Conservation (phyloP, 2,888 invertebrate genomes). For the Drosophila crucigera region DNA sequence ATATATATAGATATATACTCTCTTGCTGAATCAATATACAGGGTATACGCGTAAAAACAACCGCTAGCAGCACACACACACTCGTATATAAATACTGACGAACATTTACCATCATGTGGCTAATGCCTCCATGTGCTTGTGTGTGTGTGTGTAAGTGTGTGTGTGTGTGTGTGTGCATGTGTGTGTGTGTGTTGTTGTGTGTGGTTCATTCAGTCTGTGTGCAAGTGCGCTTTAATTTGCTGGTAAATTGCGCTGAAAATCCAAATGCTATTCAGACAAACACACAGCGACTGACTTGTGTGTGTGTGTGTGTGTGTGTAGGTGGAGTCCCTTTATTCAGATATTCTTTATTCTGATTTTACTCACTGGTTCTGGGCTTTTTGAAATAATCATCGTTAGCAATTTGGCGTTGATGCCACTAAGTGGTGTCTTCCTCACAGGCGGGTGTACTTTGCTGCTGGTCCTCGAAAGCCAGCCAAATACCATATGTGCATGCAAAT, state of each 20-base stretch:
- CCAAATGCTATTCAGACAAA: conserved; percentile 63
- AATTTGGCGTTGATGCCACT: conserved; percentile 22
- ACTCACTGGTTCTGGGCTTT: conserved; percentile 8
- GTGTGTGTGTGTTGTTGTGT: conserved; percentile 14
- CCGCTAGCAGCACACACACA: conserved; percentile 10
- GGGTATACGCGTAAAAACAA: conserved; percentile 33
- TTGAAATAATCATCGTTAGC: conserved; percentile 45
- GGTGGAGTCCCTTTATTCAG: neutral
- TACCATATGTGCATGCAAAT: conserved; percentile 39
- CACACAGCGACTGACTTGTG: conserved; percentile 37
- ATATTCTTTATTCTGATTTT: conserved; percentile 18
- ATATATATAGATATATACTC: no score
- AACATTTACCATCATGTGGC: neutral
- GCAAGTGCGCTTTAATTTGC: conserved; percentile 72
- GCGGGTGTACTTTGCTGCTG: conserved; percentile 34
- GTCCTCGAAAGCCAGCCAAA: conserved; percentile 8
- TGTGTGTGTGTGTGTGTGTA: neutral
- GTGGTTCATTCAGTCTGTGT: conserved; percentile 26
- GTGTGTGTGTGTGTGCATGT: conserved; percentile 33
- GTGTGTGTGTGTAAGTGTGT: conserved; percentile 36
- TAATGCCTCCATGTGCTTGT: conserved; percentile 28
- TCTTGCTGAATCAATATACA: neutral
- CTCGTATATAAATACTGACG: neutral
- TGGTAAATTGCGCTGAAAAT: conserved; percentile 76
- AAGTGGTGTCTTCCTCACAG: conserved; percentile 10